A percentile compares a stretch with the other conserved stretches of the same genome.
phyloP scores from a whole-genome alignment of 2,888 invertebrate species.

The Cryptus armator region DNA sequence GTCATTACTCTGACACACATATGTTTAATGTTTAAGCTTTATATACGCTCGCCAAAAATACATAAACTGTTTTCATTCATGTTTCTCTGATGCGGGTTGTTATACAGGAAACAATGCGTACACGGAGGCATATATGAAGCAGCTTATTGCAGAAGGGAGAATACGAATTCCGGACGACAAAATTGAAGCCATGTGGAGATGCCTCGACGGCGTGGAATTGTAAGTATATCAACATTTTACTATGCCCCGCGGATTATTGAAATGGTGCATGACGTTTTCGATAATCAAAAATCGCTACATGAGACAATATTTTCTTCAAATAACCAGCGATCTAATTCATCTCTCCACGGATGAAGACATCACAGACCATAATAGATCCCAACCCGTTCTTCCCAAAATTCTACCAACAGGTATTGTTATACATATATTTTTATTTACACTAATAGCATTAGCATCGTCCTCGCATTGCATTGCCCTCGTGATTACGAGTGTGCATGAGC shows the following conservation, averaged over 20 bases:
- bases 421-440: background rate
- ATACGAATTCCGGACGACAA: background rate
- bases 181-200: background rate
- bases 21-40: background rate
- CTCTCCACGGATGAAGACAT: background rate
- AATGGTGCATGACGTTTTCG: background rate
- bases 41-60: background rate
- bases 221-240: background rate
- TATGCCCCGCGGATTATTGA: no score
- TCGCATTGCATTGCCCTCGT: background rate
- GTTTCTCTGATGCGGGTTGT: background rate
- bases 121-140: background rate
- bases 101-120: background rate
- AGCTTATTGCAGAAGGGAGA: background rate
- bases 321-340: background rate
- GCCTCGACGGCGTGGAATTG: background rate
- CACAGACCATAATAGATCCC: background rate
- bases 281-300: background rate
- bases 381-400: background rate
- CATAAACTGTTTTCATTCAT: background rate
- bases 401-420: background rate
- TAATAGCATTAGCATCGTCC: background rate
- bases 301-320: background rate
- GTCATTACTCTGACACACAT: background rate
- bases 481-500: background rate